Conservation (phyloP, 35 echinoderm and acorn worm genomes). For the Lytechinus pictus region DNA sequence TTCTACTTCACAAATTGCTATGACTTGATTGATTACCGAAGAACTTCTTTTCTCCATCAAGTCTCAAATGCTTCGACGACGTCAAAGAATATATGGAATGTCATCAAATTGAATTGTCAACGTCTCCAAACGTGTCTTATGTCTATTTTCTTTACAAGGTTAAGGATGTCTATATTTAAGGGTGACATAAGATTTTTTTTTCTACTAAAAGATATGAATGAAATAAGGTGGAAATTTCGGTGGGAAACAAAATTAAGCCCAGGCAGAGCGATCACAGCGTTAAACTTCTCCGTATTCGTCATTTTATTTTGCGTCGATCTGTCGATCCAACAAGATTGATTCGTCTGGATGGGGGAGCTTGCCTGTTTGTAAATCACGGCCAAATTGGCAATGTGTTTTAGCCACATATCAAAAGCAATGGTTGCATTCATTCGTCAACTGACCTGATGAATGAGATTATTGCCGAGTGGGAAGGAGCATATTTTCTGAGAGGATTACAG, state of each 20-base stretch:
- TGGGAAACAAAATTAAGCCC: neutral
- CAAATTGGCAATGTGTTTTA: neutral
- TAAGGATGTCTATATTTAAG: neutral
- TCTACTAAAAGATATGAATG: neutral
- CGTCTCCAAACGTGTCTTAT: neutral
- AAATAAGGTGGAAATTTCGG: neutral
- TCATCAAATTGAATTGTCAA: neutral
- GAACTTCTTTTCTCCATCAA: neutral
- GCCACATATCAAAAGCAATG: conserved; percentile 10
- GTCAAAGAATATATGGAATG: neutral
- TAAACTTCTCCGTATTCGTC: neutral
- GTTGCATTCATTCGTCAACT: neutral
- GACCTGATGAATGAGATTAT: neutral
- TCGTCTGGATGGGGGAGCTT: neutral
- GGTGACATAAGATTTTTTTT: neutral
- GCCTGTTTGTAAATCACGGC: neutral
- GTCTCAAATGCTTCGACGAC: neutral
- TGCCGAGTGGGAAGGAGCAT: neutral
- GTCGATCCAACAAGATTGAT: conserved; percentile 3
- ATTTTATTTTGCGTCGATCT: neutral
- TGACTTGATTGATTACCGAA: neutral
- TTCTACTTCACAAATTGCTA: neutral
- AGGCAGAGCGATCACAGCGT: neutral
- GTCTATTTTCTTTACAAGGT: neutral
- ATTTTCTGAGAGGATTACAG: neutral